Evolutionary conservation across 2,888 invertebrate species (phyloP), one percentile per base, ranked within the genome.

Genomic region (Atherix ibis): DNA sequence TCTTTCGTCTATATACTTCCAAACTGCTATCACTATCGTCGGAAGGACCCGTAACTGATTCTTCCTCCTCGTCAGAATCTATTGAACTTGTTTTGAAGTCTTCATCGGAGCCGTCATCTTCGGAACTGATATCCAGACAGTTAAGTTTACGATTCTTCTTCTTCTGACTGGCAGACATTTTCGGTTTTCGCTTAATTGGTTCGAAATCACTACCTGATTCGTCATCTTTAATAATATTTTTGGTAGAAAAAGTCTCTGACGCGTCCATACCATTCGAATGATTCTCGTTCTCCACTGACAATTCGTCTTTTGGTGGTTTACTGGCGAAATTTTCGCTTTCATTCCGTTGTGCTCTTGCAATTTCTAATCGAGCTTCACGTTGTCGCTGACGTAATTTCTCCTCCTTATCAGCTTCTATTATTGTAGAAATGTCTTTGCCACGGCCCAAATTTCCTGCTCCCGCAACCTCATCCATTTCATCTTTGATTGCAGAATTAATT

Each of bases 351-450:
- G n/a, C n/a, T n/a, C n/a, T n/a, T n/a, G n/a, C n/a, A n/a, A n/a
- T n/a, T 34, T 51, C 42, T 34, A 47, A n/a, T 50, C 49, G 16
- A 3, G 42, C 46, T 4, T 43, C 44, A 2, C 48, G 36, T 17
- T 48, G 44, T 2, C 48, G 48, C 14, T 49, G 48, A 1, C 50
- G 44, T 3, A 48, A 40, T 39, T 71, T 70, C 50, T 78, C 77
- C 45, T 79, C 79, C 45, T 77, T 76, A 32, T 76, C 78, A 0
- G 73, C 76, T 44, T 81, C 80, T 2, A 81, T 78, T 44, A 89
- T 88, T 34, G 85, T 89, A n/a, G 81, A 75, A 46, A 89, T 89
- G 56, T 92, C 89, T 56, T 92, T 92, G 1, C 92, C 91, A 15
- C 85, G 69, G 2, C 81, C 80, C 46, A 79, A 73, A 56, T 80